Base-by-base conservation (phyloP, 2,113 vertebrate genomes). In the Copsychus sechellarum region DNA sequence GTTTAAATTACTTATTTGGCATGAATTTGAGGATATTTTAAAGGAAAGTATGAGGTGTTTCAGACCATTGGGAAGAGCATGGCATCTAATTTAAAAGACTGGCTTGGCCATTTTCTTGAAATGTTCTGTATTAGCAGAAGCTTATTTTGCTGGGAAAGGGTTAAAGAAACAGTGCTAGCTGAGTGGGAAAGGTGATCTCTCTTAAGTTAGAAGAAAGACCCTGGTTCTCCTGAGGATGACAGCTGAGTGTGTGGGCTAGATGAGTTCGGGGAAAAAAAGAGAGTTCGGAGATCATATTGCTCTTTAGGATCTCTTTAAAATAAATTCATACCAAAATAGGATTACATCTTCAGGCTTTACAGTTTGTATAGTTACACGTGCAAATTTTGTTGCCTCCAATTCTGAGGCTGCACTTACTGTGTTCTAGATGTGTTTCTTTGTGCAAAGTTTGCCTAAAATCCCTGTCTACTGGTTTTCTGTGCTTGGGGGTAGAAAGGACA, bases 221-320 rank as follows among this genome's bases (percentile, higher is more conserved):
- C 33, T 83, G 29, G 47, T 78, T 86, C 80, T 95, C 71, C 64
- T 82, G 51, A 60, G 82, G 24, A 26, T 92, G 80, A 70, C 80
- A 84, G 77, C 77, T 88, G 70, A 88, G 47, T 86, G 80, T 93
- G 67, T 94, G 94, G 80, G 82, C 91, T 95, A 43, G 40, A 42
- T 78, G 57, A 88, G 34, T 90, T 91, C 6, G 6, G 66, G 60
- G 28, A 81, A 57, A 62, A 92, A 77, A 94, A 71, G 34, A 88
- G 58, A 78, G 36, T 77, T 69, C 89, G 69, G 80, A 91, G 86
- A 78, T 86, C 8, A 8, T 62, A 40, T 91, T 87, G 77, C 77
- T 95, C 66, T 84, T 92, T 19, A 71, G 42, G 61, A 80, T 78
- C 38, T 93, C 80, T 86, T 88, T 86, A 86, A 92, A 92, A 89